Base-by-base conservation (phyloP, 1,140 invertebrate genomes). In the Ladona fulva region DNA sequence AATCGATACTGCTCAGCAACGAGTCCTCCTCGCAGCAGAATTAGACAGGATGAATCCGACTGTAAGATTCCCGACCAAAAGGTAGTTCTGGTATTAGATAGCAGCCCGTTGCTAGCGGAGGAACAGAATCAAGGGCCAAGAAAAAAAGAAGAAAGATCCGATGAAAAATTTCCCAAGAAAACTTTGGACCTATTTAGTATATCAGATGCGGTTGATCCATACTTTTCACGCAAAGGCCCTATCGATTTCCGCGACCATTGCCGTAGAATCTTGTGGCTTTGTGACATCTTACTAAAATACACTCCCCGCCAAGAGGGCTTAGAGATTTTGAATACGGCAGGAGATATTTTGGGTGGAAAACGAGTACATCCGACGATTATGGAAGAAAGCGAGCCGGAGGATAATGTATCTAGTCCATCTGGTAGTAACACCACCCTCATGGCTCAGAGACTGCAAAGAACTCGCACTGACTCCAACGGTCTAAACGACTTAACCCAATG, bases 161-260 rank as follows among this genome's bases (percentile, higher is more conserved):
- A 1, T 37, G 29, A 37, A 37, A 37, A 8, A 5, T 5, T 37
- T 37, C 29, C 29, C 29, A 37, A 37, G 29, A 37, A 37, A 8
- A 37, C 1, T 1, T 8, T 5, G 29, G 29, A 37, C 8, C 29
- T 37, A 37, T 37, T 5, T 37, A 37, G 29, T 8, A 37, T 37
- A 37, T 37, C 29, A 8, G 8, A 37, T 8, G 29, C 29, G 29
- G 29, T 37, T 8, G 29, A 37, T 37, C 29, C 29, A 1, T 37
- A 5, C 8, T 8, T 37, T 37, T 37, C 29, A 37, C 29, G 29
- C 8, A 37, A 37, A 37, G 29, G 29, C 29, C 29, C 29, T 8
- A 8, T 37, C 29, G 29, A 66, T 11, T 78, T 78, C 37, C 25
- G 77, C 75, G 77, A 78, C 24, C 59, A 25, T 0, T 78, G 77